Evolutionary conservation across 2,797 vertebrate genomes (phyloP).

Genomic region (Dendrocincla fuliginosa): DNA sequence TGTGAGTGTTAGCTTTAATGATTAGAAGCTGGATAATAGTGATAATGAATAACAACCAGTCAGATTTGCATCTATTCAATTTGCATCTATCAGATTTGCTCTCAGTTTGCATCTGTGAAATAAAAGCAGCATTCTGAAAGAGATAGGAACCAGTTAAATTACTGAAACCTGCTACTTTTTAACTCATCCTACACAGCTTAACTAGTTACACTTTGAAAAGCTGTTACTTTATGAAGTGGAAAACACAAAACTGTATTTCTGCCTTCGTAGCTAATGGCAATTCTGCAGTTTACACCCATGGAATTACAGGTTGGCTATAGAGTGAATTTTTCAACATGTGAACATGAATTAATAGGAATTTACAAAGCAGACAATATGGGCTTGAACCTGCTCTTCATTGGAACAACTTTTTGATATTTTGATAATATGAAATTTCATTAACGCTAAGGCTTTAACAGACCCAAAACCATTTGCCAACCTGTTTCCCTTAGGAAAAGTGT

Average conservation of each 20-base stretch:
- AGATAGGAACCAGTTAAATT: background rate
- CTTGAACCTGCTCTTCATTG: background rate
- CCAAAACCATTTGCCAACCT: conserved; percentile 44
- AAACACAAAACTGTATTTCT: background rate
- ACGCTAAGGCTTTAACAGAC: conserved; percentile 1
- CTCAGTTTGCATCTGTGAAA: background rate
- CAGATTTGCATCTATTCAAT: background rate
- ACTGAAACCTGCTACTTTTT: background rate
- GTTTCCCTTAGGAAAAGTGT: conserved; percentile 34
- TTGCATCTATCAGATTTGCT: too few relatives aligned
- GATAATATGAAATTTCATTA: background rate
- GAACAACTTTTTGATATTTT: conserved; percentile 4
- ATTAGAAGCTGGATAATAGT: background rate
- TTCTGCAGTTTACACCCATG: background rate
- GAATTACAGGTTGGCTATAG: background rate
- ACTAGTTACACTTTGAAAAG: background rate
- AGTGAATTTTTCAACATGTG: background rate
- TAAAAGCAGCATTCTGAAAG: background rate
- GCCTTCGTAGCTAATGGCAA: background rate
- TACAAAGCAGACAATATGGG: background rate
- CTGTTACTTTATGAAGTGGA: background rate
- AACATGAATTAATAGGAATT: background rate
- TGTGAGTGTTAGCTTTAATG: background rate
- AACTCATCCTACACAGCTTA: background rate
- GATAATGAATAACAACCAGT: background rate